Evolutionary conservation across 2,888 invertebrate species (phyloP).

Genomic region (Petrolisthes cinctipes): DNA sequence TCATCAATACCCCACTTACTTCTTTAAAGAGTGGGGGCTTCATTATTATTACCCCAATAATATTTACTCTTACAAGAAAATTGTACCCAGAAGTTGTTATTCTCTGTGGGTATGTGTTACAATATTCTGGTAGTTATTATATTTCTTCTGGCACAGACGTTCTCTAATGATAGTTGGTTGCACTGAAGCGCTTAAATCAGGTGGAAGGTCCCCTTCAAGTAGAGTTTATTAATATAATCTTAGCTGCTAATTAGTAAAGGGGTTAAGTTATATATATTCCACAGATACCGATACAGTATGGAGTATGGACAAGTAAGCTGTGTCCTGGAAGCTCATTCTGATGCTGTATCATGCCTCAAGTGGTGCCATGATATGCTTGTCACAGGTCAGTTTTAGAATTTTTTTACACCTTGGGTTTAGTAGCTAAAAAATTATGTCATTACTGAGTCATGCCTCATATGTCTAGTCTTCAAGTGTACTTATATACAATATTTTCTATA

Average conservation of each 20-base stretch:
- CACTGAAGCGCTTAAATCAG: too few relatives aligned
- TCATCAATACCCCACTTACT: neutral
- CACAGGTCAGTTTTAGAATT: slow-evolving; percentile 40
- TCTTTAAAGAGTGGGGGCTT: neutral
- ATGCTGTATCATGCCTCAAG: slow-evolving; percentile 57
- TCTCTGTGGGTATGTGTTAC: neutral
- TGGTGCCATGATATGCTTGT: slow-evolving; percentile 35
- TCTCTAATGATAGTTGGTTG: too few relatives aligned
- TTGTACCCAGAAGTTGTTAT: neutral
- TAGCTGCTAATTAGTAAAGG: too few relatives aligned
- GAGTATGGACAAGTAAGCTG: slow-evolving; percentile 44
- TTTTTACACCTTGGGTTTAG: neutral
- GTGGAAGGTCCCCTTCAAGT: too few relatives aligned
- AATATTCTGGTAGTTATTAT: too few relatives aligned
- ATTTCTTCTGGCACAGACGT: too few relatives aligned
- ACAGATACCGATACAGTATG: slow-evolving; percentile 48
- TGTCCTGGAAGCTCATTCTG: slow-evolving; percentile 43
- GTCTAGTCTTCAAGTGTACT: neutral
- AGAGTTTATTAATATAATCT: too few relatives aligned
- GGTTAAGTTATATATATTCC: neutral
- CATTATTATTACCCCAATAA: too few relatives aligned
- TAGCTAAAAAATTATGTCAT: neutral
- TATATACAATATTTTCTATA: neutral
- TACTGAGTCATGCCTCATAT: too few relatives aligned
- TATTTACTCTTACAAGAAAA: neutral